phyloP scores from a whole-genome alignment of 2,113 vertebrate species.

The rabbit (Oryctolagus cuniculus) region mOryCun1.1 NC_091434.1:34774501-34775000 shows the following conservation, averaged over 20 bases:
- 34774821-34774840: background rate
- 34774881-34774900: conserved; percentile 7
- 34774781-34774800: background rate
- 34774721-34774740: conserved; percentile 19
- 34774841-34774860: conserved; percentile 53
- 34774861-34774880: conserved; percentile 40
- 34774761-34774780: conserved; percentile 14
- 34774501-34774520: background rate
- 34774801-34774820: conserved; percentile 4
- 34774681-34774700: background rate
- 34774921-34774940: conserved; percentile 23
- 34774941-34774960: conserved; percentile 67
- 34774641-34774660: background rate
- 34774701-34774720: conserved; percentile 19
- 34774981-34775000: conserved; percentile 57
- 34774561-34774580: background rate
- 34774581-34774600: background rate
- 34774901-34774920: conserved; percentile 21
- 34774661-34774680: background rate
- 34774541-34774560: background rate
- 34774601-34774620: background rate
- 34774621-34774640: background rate
- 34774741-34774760: conserved; percentile 28
- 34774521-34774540: background rate
- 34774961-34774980: conserved; percentile 71